Evolutionary conservation across 2,888 invertebrate genomes (phyloP), one percentile per base, ranked within the genome.

Genomic region (Tenthredo livida): DNA sequence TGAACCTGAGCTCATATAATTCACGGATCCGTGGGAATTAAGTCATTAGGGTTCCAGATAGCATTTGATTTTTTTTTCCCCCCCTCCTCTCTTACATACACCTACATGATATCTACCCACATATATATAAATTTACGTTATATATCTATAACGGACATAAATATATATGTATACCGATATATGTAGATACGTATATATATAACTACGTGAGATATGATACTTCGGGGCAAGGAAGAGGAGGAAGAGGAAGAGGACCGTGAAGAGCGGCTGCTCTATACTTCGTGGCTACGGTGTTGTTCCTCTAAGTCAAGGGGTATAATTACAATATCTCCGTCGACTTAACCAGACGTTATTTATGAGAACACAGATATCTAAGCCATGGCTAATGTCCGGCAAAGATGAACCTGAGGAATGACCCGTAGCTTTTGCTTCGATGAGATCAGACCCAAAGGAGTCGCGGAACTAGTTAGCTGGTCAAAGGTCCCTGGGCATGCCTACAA

Each of bases 401-500:
- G 70, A 84, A 70, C 84, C 75, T 84, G 40, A 73, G 33, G 80
- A 80, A 75, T 84, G 84, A 84, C 84, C 84, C 84, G 61, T 72
- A 58, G 75, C 84, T 75, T 58, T 72, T 40, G 73, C 75, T 61
- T 40, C 84, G 84, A 84, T 84, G 73, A 84, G 84, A 84, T 84
- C 84, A 75, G 84, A 50, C 67, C 84, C n/a, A 67, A 67, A 67
- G 84, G 84, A 84, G 70, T 75, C 84, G 84, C 84, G 84, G 84
- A 54, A 50, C 84, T 75, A 84, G 84, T 84, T 84, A 75, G n/a
- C 50, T 54, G 84, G 75, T 75, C 84, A 72, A 54, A 84, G 84
- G 84, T 84, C 84, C 21, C 84, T n/a, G 54, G 50, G 72, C 80
- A 80, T 80, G 77, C 40, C 80, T 80, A 80, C 40, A 43, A 61